These are phyloP conservation scores for Drosophila nigrodunni DNA, from an alignment of 1,140 invertebrate genomes.

Conservation along the genomic window DNA sequence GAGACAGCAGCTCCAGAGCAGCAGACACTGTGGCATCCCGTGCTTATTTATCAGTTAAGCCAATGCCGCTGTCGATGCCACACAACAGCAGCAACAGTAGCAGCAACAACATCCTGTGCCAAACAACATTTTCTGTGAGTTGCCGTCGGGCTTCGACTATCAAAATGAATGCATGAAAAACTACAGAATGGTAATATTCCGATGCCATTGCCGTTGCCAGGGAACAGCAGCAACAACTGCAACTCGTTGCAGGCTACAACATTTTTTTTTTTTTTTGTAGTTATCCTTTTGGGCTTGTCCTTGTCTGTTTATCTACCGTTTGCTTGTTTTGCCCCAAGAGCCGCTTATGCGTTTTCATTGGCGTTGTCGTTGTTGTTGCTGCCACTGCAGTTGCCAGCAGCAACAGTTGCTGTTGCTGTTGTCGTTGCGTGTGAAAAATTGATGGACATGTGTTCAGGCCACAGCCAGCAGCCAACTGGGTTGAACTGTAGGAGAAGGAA, in stretches of 20 bases:
- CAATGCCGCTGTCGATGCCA: slow-evolving; percentile 42
- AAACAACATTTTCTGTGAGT: slow-evolving; percentile 57
- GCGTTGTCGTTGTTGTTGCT: slow-evolving; percentile 28
- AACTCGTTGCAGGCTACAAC: slow-evolving; percentile 51
- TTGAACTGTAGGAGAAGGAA: not conserved
- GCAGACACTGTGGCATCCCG: slow-evolving; percentile 26
- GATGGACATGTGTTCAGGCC: slow-evolving; percentile 67
- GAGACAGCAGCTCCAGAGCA: slow-evolving; percentile 34
- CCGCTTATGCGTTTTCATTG: slow-evolving; percentile 63
- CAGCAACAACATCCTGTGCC: not conserved
- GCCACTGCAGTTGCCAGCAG: slow-evolving; percentile 33
- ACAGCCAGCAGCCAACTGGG: slow-evolving; percentile 36
- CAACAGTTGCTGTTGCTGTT: slow-evolving; percentile 50
- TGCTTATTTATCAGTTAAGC: slow-evolving; percentile 68
- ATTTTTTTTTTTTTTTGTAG: slow-evolving; percentile 38
- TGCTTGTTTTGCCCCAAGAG: slow-evolving; percentile 42
- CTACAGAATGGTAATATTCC: slow-evolving; percentile 74
- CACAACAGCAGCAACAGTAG: not conserved
- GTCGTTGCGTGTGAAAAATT: slow-evolving; percentile 51
- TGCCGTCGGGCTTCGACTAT: slow-evolving; percentile 57
- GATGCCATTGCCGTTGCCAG: slow-evolving; percentile 57
- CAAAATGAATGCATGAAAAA: slow-evolving; percentile 78
- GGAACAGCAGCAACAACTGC: slow-evolving; percentile 41
- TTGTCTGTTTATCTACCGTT: slow-evolving; percentile 62
- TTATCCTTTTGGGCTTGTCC: slow-evolving; percentile 38